Conservation (phyloP, 2,113 vertebrate genomes). For the Odontesthes bonariensis region DNA sequence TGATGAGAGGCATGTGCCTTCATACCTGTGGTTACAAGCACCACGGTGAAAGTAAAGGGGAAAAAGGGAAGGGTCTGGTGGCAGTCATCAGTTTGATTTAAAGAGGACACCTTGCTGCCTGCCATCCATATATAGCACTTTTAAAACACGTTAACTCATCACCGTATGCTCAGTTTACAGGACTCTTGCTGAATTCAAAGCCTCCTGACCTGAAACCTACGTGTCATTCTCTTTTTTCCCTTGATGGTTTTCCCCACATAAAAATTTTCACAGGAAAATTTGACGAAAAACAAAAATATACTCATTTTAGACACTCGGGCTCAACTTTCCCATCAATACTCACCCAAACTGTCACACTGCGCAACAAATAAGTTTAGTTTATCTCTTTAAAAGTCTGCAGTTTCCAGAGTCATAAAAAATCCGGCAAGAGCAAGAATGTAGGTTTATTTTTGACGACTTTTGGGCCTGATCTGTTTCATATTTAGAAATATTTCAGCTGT, state of each 20-base stretch:
- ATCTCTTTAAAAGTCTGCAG: too few relatives aligned
- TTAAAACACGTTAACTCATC: neutral
- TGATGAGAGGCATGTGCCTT: neutral
- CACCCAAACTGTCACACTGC: neutral
- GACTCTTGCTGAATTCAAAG: neutral
- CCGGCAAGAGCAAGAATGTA: neutral
- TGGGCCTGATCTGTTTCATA: too few relatives aligned
- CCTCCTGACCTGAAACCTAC: neutral
- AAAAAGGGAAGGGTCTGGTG: conserved; percentile 6
- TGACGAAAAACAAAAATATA: conserved; percentile 6
- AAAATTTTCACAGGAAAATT: conserved; percentile 25
- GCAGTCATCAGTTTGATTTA: neutral
- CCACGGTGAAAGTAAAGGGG: neutral
- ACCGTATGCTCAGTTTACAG: neutral
- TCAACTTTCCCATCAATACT: neutral
- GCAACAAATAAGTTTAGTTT: neutral
- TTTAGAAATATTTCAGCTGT: too few relatives aligned
- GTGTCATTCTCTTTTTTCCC: conserved; percentile 4
- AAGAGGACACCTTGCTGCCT: neutral
- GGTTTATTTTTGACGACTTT: neutral
- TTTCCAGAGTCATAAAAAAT: neutral
- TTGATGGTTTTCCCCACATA: conserved; percentile 19
- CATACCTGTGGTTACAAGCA: neutral
- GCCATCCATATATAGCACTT: neutral
- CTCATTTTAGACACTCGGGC: conserved; percentile 1